Evolutionary conservation across 2,797 vertebrate species (phyloP), one percentile per base, ranked within the genome.

Genomic region (Emydoidea blandingii): DNA sequence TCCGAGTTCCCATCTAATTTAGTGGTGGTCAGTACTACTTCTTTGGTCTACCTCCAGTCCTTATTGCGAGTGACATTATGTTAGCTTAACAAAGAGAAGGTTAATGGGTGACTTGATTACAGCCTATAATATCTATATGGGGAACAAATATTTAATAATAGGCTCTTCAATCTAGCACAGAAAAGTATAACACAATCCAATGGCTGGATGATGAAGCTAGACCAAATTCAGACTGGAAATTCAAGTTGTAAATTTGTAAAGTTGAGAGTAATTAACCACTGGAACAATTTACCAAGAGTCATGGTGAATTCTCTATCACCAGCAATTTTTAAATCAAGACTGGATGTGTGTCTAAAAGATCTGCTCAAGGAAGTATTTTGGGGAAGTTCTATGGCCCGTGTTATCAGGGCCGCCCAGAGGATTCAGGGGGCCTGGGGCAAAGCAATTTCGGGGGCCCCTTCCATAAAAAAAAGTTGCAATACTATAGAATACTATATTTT

Each of bases 261-360:
- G 1, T 47, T 78, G 85, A 0, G 4, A 94, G 29, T 31, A 95
- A 84, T 78, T 78, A 49, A 47, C 56, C 68, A 84, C 0, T 49
- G 0, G 0, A 37, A 91, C 79, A 84, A 92, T 62, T 92, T 92
- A 83, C 83, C 94, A 89, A 85, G 72, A 9, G 54, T 59, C 52
- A 9, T 65, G n/a, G 12, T 41, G 53, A 54, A 92, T 2, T 90
- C 92, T 92, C 50, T 81, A 80, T 80, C 34, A 88, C 50, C 76
- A 79, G 29, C 56, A 95, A 86, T 91, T 95, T 93, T 86, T 79
- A 94, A 94, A 83, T 37, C 27, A 49, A 57, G 72, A 91, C 52
- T 12, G 49, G 9, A 8, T 1, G 41, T 88, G 85, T 83, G 83
- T 88, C 87, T 76, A 41, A 54, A 91, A 94, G 86, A 50, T n/a